phyloP scores from a whole-genome alignment of 2,797 vertebrate genomes.

The Hippopotamyrus pictus region DNA sequence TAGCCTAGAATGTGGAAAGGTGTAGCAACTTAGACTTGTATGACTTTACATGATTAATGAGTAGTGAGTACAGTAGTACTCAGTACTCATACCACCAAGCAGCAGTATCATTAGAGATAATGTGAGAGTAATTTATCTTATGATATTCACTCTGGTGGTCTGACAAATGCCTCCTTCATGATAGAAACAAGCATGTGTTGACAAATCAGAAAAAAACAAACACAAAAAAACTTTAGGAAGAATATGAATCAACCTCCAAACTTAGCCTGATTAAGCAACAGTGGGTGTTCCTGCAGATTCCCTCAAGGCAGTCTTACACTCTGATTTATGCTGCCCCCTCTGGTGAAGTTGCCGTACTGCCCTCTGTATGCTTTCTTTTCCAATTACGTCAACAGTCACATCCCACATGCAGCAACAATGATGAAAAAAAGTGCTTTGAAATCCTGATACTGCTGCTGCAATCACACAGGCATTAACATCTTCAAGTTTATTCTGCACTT shows the following conservation, averaged over 20 bases:
- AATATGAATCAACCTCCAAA: conserved; percentile 7
- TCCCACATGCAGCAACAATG: not conserved
- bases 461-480: not conserved
- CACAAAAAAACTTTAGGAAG: not conserved
- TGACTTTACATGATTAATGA: not conserved
- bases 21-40: not conserved
- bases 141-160: not conserved
- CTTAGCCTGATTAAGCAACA: not conserved
- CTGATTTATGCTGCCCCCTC: conserved; percentile 7
- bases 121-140: not conserved
- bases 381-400: conserved; percentile 1
- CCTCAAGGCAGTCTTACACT: not conserved
- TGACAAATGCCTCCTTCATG: not conserved
- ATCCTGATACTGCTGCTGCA: not conserved
- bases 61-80: not conserved
- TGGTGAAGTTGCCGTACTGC: not conserved
- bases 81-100: not conserved
- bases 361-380: not conserved
- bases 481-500: not conserved
- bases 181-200: not conserved
- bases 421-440: not conserved
- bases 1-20: not conserved
- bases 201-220: not conserved
- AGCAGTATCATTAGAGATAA: not conserved
- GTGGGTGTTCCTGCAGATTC: not conserved